Base-by-base conservation (phyloP, 1,140 invertebrate species). In the Theocolax elegans region DNA sequence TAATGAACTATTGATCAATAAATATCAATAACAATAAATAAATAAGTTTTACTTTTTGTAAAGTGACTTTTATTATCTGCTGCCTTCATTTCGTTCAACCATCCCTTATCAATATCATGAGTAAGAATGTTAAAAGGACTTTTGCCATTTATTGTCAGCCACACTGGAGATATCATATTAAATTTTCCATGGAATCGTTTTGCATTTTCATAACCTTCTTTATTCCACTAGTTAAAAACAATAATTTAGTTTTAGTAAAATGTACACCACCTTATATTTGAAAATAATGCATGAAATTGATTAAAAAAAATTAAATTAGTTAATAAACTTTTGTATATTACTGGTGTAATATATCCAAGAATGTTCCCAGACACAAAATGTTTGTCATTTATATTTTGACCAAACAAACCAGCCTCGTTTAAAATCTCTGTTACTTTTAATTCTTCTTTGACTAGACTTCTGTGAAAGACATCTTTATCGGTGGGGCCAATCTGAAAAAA, bases 141-240 rank as follows among this genome's bases (percentile, higher is more conserved):
- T 40, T 81, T 86, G 75, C 82, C 88, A 68, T 87, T 90, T 44
- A 89, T 80, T 76, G 89, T 94, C 8, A 99, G 87, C 97, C 97
- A 99, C 0, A 98, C 96, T 3, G 97, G 97, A 13, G 96, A 97
- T 3, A 98, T 89, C 74, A 94, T 92, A 56, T 92, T 92, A 76
- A 98, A 96, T 83, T 98, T 99, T 35, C 90, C 89, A 42, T 91
- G 91, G 87, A 97, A 97, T 53, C 88, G 90, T 86, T 97, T 97
- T 0, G 95, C 94, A 42, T 97, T 89, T 86, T 97, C 94, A 87
- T 98, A 97, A 0, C 97, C 97, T 88, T 95, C 93, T 69, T 88
- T 91, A 82, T 98, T 98, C 97, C 97, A 99, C 95, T 98, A 77
- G 75, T 54, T 2, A 54, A 29, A 58, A 40, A 40, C 42, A 1